These are phyloP conservation scores for Enteromius mattozi DNA, from an alignment of 2,797 vertebrate species.

Conservation along the genomic window DNA sequence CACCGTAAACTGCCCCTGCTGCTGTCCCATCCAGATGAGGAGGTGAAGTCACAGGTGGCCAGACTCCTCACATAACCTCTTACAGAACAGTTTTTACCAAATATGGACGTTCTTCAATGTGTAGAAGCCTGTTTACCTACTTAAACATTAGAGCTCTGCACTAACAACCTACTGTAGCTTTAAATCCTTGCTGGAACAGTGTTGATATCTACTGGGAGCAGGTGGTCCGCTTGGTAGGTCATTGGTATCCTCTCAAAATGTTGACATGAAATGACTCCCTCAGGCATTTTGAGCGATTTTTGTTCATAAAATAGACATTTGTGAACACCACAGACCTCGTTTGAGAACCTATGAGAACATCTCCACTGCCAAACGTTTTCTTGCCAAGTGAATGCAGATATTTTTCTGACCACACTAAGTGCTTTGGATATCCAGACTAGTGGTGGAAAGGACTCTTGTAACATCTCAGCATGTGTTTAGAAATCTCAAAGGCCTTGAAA, in stretches of 20 bases:
- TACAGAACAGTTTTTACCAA: conserved; percentile 52
- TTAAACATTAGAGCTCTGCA: not conserved
- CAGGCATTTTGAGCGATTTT: not conserved
- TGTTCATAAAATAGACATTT: conserved; percentile 2
- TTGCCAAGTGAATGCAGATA: conserved; percentile 46
- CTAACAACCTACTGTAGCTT: not conserved
- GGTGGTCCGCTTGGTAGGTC: not conserved
- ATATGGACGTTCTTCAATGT: conserved; percentile 46
- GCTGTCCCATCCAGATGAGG: conserved; percentile 81
- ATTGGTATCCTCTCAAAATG: not conserved
- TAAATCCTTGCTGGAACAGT: not conserved
- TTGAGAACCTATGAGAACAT: conserved; percentile 58
- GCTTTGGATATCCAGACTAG: conserved; percentile 35
- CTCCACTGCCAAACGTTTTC: conserved; percentile 73
- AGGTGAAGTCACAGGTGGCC: conserved; percentile 87
- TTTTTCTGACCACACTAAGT: conserved; percentile 48
- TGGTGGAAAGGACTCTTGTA: not conserved
- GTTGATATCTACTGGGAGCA: not conserved
- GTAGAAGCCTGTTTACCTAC: not conserved
- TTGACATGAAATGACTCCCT: not conserved
- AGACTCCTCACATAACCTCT: conserved; percentile 79
- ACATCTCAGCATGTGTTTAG: conserved; percentile 53
- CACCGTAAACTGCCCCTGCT: conserved; percentile 83
- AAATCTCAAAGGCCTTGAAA: conserved; percentile 9
- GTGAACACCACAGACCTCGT: not conserved